Conservation (phyloP, 2,888 invertebrate genomes). For the Drosophila peninsularis region DNA sequence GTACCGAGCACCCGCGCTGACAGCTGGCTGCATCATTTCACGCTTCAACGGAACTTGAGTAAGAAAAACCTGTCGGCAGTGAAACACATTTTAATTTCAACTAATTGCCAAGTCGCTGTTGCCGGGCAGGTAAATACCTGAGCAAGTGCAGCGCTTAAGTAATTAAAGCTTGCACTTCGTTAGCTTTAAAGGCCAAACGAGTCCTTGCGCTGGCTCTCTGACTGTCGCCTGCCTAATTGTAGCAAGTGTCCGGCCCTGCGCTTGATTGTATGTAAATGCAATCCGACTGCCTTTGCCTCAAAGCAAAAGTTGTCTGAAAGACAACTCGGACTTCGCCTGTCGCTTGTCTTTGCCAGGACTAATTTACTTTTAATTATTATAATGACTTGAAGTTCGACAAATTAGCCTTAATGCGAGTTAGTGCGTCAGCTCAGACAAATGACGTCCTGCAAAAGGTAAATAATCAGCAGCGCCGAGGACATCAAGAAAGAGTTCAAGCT, state of each 20-base stretch:
- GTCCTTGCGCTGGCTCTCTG: neutral
- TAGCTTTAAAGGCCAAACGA: constrained; percentile 53
- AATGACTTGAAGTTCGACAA: constrained; percentile 77
- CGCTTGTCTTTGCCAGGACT: constrained; percentile 54
- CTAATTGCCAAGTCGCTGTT: constrained; percentile 66
- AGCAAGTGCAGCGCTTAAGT: constrained; percentile 57
- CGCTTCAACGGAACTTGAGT: constrained; percentile 67
- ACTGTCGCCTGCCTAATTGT: constrained; percentile 49
- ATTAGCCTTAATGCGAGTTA: constrained; percentile 66
- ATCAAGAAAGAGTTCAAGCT: constrained; percentile 18
- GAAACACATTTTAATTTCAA: constrained; percentile 75
- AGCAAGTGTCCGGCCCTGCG: constrained; percentile 57
- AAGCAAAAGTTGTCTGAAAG: constrained; percentile 55
- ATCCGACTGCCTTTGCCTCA: constrained; percentile 60
- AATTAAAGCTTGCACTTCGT: constrained; percentile 77
- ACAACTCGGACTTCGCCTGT: constrained; percentile 27
- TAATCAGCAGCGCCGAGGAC: constrained; percentile 30
- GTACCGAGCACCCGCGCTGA: constrained; percentile 8
- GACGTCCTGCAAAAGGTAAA: constrained; percentile 47
- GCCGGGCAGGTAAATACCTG: constrained; percentile 6
- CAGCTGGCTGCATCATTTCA: constrained; percentile 58
- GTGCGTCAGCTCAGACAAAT: constrained; percentile 56
- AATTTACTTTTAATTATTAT: constrained; percentile 80
- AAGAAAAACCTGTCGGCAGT: constrained; percentile 40
- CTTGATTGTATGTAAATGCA: constrained; percentile 81